phyloP scores from a whole-genome alignment of 2,797 vertebrate genomes.

The Rousettus madagascariensis region DNA sequence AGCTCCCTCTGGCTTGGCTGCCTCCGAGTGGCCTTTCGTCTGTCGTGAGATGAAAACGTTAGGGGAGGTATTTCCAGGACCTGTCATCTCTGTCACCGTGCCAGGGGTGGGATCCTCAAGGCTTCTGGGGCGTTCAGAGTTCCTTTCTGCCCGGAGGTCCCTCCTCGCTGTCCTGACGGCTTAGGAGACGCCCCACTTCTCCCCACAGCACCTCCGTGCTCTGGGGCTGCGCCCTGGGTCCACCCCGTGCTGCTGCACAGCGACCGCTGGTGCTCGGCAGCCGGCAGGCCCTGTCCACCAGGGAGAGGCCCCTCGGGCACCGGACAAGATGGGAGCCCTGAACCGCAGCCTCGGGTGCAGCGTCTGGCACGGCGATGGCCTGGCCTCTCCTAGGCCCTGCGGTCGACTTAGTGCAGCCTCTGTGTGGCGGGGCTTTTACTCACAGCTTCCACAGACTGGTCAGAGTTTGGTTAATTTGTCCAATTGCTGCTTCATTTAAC shows the following conservation, averaged over 20 bases:
- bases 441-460: not conserved
- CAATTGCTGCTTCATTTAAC: accelerated
- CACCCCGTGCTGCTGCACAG: accelerated
- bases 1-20: not conserved
- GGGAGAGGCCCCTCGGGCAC: not conserved
- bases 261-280: not conserved
- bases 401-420: accelerated
- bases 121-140: not conserved
- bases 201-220: not conserved
- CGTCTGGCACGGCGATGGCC: not conserved
- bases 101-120: not conserved
- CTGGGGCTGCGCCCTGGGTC: not conserved
- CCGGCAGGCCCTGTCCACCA: not conserved
- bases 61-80: not conserved
- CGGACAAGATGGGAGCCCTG: no score
- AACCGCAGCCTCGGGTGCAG: not conserved
- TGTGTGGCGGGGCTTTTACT: accelerated
- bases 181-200: no score
- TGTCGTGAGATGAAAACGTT: not conserved
- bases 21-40: not conserved
- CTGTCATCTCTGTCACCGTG: not conserved
- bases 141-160: not conserved
- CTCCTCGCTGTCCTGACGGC: not conserved
- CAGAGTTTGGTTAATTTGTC: not conserved
- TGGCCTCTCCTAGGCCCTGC: not conserved